Conservation (phyloP, 2,113 vertebrate species). For the Campylomormyrus numenius region DNA sequence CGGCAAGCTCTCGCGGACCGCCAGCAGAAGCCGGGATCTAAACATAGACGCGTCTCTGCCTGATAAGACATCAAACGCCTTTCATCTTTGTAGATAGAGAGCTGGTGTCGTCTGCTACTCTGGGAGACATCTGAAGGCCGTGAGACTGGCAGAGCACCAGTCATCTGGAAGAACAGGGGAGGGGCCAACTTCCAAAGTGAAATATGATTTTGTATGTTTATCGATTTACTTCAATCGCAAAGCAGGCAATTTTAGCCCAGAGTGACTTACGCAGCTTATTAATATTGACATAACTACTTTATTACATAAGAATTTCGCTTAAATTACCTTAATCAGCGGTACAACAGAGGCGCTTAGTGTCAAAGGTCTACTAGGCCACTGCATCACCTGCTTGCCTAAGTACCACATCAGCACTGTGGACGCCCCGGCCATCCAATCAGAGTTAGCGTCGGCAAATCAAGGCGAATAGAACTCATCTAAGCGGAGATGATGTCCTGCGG, state of each 20-base stretch:
- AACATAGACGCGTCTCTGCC: background rate
- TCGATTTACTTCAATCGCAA: background rate
- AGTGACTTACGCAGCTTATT: background rate
- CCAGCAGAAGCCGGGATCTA: background rate
- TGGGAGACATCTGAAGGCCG: background rate
- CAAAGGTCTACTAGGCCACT: background rate
- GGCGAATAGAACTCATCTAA: background rate
- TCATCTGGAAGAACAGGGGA: background rate
- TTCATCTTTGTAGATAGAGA: background rate
- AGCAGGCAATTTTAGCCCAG: background rate
- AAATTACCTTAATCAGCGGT: background rate
- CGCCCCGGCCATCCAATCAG: background rate
- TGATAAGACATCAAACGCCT: background rate
- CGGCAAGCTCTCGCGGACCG: background rate
- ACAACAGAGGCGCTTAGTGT: background rate
- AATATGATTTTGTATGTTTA: background rate
- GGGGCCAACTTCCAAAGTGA: background rate
- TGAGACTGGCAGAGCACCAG: background rate
- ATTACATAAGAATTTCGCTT: background rate
- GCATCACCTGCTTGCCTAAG: background rate
- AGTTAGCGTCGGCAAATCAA: background rate
- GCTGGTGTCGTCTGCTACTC: background rate
- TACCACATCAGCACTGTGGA: background rate
- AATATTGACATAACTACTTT: background rate
- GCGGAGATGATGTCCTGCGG: background rate